These are phyloP conservation scores for Alectura lathami DNA, from an alignment of 2,113 vertebrate species.

Conservation along the genomic window DNA sequence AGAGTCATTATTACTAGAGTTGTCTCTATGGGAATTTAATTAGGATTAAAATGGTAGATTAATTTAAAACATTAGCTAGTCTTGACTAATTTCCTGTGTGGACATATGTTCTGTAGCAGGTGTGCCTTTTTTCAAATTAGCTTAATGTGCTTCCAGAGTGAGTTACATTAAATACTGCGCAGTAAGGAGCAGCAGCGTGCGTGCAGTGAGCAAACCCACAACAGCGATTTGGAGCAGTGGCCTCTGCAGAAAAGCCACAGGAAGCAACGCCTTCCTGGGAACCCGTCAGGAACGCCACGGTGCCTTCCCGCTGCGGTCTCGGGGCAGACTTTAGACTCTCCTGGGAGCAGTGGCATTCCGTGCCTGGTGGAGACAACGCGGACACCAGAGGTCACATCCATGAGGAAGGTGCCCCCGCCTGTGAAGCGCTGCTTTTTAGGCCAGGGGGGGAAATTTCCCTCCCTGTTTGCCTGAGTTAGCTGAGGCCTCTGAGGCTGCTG, in stretches of 20 bases:
- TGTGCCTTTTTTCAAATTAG: neutral
- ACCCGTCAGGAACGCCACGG: rapidly evolving
- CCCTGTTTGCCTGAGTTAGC: neutral
- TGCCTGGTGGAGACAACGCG: neutral
- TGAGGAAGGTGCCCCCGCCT: neutral
- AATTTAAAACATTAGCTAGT: neutral
- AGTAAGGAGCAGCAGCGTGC: neutral
- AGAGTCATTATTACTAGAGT: neutral
- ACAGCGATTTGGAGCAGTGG: neutral
- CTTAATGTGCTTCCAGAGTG: neutral
- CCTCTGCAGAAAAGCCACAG: neutral
- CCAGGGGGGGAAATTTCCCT: neutral
- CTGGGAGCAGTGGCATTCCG: rapidly evolving
- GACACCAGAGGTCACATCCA: rapidly evolving
- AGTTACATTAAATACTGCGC: neutral
- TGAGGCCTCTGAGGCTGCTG: neutral
- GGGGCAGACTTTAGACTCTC: neutral
- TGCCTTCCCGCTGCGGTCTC: too few relatives aligned
- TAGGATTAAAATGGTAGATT: neutral
- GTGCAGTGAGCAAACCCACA: neutral
- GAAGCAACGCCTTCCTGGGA: neutral
- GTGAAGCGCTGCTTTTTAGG: neutral
- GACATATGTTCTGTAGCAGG: neutral
- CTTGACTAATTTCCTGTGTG: neutral
- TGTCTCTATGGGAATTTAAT: neutral